Conservation (phyloP, 2,888 invertebrate species). For the Callimorpha dominula region DNA sequence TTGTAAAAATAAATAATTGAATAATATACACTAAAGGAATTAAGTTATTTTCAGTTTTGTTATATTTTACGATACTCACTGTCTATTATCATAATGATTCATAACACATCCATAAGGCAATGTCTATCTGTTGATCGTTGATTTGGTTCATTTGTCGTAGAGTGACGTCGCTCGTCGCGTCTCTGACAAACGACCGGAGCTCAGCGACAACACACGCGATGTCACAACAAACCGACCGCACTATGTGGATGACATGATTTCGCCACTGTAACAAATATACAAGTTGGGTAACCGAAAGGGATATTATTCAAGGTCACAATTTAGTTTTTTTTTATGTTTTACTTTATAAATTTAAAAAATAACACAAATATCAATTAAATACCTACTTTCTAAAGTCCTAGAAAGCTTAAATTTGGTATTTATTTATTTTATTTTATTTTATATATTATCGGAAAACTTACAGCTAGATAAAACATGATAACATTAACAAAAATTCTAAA, state of each 20-base stretch:
- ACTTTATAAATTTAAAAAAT: background rate
- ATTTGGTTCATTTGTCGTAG: slow-evolving; percentile 48
- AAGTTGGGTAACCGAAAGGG: background rate
- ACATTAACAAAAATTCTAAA: too few species aligned
- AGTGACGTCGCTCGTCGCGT: slow-evolving; percentile 12
- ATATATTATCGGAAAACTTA: too few species aligned
- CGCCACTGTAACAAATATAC: background rate
- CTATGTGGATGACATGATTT: background rate
- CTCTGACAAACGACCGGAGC: slow-evolving; percentile 16
- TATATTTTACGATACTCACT: background rate
- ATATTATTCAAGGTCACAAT: background rate
- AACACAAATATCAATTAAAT: too few species aligned
- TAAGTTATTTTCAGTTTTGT: background rate
- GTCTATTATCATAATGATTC: too few species aligned
- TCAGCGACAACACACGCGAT: slow-evolving; percentile 1
- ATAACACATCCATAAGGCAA: background rate
- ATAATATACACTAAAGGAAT: background rate
- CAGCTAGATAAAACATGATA: too few species aligned
- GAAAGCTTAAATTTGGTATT: too few species aligned
- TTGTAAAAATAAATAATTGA: too few species aligned
- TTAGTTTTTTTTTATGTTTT: background rate
- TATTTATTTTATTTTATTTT: too few species aligned
- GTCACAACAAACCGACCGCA: slow-evolving; percentile 8
- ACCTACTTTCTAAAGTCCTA: too few species aligned
- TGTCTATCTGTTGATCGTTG: slow-evolving; percentile 25